Evolutionary conservation across 2,113 vertebrate genomes (phyloP).

Genomic region (Macroglossus sobrinus): DNA sequence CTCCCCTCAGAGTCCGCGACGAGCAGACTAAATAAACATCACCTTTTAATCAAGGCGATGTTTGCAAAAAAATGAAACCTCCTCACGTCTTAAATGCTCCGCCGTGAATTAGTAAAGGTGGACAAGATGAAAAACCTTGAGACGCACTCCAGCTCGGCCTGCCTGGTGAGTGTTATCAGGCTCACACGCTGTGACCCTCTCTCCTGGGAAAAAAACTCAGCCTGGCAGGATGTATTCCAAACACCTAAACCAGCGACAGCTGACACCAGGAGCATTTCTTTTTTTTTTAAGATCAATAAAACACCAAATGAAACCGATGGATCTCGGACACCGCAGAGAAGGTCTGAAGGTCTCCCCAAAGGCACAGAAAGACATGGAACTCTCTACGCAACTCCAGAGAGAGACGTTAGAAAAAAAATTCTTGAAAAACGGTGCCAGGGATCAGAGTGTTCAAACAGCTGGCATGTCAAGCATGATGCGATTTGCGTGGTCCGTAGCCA

Average conservation of each 20-base stretch:
- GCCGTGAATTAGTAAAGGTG: neutral
- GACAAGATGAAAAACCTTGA: neutral
- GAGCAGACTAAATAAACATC: neutral
- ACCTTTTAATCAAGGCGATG: neutral
- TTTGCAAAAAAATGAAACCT: neutral
- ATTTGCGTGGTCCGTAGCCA: neutral
- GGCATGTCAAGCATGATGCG: neutral
- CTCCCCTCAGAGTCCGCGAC: neutral
- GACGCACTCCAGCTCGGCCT: neutral
- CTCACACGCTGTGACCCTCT: neutral
- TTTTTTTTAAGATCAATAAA: constrained; percentile 10
- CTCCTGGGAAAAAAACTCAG: neutral
- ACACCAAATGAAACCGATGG: neutral
- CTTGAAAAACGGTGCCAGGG: neutral
- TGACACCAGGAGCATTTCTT: neutral
- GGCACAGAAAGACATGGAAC: neutral
- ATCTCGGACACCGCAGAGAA: neutral
- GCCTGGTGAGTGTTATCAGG: neutral
- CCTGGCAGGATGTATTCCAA: neutral
- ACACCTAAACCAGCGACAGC: neutral
- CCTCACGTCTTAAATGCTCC: neutral
- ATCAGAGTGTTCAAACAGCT: neutral
- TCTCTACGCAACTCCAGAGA: neutral
- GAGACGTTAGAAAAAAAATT: neutral
- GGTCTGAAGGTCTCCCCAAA: neutral